A percentile compares a stretch with the other conserved stretches of the same genome.
These are phyloP conservation scores for Vannuccia rotundouncinata DNA, from an alignment of 2,888 invertebrate species.

Conservation along the genomic window DNA sequence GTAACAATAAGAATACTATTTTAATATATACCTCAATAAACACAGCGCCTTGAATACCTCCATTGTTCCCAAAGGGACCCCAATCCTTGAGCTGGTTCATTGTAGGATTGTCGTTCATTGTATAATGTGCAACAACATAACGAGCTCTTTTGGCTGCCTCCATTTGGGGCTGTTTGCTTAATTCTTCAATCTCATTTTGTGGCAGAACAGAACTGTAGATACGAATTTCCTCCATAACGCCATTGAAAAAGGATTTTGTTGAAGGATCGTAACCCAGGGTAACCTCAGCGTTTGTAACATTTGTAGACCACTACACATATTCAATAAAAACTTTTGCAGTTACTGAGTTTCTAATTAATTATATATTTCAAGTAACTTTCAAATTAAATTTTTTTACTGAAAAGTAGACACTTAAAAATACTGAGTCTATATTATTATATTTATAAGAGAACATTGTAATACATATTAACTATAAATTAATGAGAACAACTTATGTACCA, in stretches of 20 bases:
- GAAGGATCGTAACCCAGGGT: background rate
- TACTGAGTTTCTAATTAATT: no score
- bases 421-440: background rate
- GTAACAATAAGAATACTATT: no score
- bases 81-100: background rate
- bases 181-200: background rate
- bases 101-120: background rate
- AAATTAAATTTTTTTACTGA: background rate
- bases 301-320: background rate
- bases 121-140: background rate
- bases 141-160: background rate
- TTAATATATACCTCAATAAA: background rate
- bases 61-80: background rate
- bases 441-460: no score
- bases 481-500: no score
- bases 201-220: background rate
- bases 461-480: no score
- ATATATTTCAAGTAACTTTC: background rate
- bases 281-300: background rate
- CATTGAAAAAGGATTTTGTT: background rate
- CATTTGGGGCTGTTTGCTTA: background rate
- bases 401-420: background rate
- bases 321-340: no score
- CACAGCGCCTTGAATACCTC: background rate
- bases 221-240: background rate